Conservation (phyloP, 2,113 vertebrate genomes). For the Amphiprion percula region DNA sequence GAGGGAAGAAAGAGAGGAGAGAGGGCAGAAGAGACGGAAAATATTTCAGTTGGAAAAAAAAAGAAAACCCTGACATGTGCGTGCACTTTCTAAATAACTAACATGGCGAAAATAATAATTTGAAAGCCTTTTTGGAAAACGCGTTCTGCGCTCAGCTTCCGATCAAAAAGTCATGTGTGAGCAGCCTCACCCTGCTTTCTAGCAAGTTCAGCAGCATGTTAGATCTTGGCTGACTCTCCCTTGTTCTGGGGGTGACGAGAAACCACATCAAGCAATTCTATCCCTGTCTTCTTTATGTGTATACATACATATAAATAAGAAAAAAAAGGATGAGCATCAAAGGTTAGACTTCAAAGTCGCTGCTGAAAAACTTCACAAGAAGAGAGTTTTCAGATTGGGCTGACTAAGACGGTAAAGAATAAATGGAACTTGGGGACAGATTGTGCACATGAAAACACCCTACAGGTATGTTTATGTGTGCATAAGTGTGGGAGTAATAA, state of each 20-base stretch:
- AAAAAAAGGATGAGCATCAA: conserved; percentile 5
- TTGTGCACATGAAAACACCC: background rate
- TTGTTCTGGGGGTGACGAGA: conserved; percentile 26
- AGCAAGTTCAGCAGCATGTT: background rate
- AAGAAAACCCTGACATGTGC: conserved; percentile 38
- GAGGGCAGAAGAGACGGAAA: conserved; percentile 59
- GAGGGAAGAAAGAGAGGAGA: conserved; percentile 16
- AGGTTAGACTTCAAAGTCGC: conserved; percentile 30
- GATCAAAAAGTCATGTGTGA: conserved; percentile 48
- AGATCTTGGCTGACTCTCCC: conserved; percentile 11
- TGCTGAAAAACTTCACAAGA: conserved; percentile 19
- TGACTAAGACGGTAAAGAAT: background rate
- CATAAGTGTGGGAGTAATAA: background rate
- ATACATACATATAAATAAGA: background rate
- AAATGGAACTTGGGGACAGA: conserved; percentile 3
- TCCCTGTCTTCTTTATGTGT: conserved; percentile 7
- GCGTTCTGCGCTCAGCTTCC: conserved; percentile 21
- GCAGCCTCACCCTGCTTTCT: conserved; percentile 30
- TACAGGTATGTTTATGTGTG: conserved; percentile 38
- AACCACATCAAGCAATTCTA: conserved; percentile 47
- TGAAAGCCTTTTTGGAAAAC: conserved; percentile 9
- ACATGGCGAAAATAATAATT: conserved; percentile 18
- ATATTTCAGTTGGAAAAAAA: conserved; percentile 30
- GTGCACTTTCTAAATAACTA: conserved; percentile 10
- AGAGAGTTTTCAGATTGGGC: conserved; percentile 12